Percentiles rank a stretch among this genome's conserved stretches.
phyloP scores from a whole-genome alignment of 2,888 invertebrate genomes.

The Ceramica pisi region DNA sequence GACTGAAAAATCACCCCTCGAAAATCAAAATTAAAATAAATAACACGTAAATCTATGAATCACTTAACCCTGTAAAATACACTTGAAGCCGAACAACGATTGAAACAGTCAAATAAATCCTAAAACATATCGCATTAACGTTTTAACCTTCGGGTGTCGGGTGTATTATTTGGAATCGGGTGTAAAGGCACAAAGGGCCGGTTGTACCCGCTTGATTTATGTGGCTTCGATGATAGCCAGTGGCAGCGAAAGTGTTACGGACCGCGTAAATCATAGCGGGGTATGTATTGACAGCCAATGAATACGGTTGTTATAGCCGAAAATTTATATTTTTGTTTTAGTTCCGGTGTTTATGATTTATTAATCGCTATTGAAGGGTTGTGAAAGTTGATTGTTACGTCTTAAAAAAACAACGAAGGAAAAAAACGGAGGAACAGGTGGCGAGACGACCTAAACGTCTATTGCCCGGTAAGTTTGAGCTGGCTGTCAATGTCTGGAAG shows the following conservation, averaged over 20 bases:
- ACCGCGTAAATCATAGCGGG: conserved; percentile 84
- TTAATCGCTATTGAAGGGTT: conserved; percentile 33
- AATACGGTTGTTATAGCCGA: conserved; percentile 81
- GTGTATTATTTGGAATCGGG: conserved; percentile 76
- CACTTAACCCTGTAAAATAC: conserved; percentile 46
- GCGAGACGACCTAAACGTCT: too few species aligned
- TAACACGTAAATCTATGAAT: conserved; percentile 26
- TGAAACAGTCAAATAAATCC: conserved; percentile 55
- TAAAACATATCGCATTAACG: conserved; percentile 61
- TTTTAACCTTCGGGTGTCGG: conserved; percentile 63
- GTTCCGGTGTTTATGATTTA: conserved; percentile 60
- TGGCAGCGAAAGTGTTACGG: conserved; percentile 83
- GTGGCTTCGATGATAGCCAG: conserved; percentile 73
- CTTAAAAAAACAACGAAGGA: background rate
- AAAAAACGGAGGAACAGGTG: too few species aligned
- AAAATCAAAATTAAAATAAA: background rate
- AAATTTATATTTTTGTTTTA: conserved; percentile 72
- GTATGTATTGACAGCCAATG: conserved; percentile 88
- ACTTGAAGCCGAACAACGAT: conserved; percentile 35
- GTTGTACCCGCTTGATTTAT: conserved; percentile 85
- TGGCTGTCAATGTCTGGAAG: too few species aligned
- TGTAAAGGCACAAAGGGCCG: conserved; percentile 79
- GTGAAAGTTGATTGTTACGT: background rate
- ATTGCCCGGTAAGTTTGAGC: too few species aligned
- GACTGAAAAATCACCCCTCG: background rate